These are phyloP conservation scores for Sander vitreus DNA, from an alignment of 2,113 vertebrate species.

Conservation along the genomic window DNA sequence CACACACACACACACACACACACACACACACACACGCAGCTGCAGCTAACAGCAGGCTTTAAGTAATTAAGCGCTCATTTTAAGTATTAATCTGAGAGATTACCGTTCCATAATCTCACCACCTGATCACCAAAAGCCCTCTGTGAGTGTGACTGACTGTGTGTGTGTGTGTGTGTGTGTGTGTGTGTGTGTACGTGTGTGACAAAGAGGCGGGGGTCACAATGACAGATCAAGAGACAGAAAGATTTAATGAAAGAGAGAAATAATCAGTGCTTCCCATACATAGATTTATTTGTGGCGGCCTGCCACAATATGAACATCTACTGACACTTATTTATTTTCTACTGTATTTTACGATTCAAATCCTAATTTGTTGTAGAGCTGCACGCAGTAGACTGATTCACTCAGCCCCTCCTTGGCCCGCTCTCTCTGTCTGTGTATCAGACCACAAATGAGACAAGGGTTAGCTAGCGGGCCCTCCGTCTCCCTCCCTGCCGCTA, in stretches of 20 bases:
- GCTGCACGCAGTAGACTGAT: no score
- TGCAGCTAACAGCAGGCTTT: slow-evolving; percentile 58
- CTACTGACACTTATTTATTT: no score
- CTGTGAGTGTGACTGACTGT: slow-evolving; percentile 11
- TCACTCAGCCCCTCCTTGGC: no score
- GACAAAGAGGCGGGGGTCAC: not conserved
- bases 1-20: slow-evolving; percentile 7
- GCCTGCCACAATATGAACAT: no score
- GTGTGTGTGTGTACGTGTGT: not conserved
- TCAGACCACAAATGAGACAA: no score
- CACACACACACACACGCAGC: slow-evolving; percentile 19
- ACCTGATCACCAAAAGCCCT: slow-evolving; percentile 40
- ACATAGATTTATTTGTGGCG: no score
- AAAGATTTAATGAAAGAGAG: slow-evolving; percentile 10
- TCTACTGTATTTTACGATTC: no score
- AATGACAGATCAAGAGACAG: slow-evolving; percentile 6
- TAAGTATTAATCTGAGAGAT: slow-evolving; percentile 77
- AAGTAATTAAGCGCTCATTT: slow-evolving; percentile 76
- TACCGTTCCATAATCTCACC: slow-evolving; percentile 62
- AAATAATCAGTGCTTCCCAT: not conserved
- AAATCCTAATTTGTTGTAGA: no score
- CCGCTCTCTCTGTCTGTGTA: no score
- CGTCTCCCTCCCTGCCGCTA: no score
- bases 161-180: slow-evolving; percentile 9
- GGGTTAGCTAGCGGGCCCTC: no score